Evolutionary conservation across 2,113 vertebrate species (phyloP).

Genomic region (Caracal caracal): DNA sequence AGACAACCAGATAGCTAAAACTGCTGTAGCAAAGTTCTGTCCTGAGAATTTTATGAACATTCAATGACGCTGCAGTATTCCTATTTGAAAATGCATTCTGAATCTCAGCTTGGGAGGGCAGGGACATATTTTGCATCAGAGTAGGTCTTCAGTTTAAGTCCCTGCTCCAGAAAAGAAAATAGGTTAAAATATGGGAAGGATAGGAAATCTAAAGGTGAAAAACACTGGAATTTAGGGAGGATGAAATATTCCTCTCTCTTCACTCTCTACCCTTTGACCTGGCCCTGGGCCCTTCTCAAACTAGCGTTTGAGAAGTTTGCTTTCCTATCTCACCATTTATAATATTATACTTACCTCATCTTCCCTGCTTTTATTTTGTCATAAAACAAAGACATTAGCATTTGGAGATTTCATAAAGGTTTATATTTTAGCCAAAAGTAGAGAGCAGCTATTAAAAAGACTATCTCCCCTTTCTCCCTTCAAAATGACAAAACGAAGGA

Average conservation of each 20-base stretch:
- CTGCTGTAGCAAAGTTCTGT: background rate
- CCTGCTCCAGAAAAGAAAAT: background rate
- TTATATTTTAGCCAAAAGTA: conserved; percentile 2
- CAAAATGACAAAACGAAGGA: no score
- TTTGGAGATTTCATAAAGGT: background rate
- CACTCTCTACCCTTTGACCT: background rate
- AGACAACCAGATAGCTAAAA: background rate
- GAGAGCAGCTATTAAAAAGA: background rate
- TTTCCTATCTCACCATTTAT: background rate
- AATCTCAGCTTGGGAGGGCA: background rate
- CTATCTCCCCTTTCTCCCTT: background rate
- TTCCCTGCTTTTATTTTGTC: background rate
- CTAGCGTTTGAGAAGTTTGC: background rate
- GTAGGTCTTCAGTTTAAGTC: background rate
- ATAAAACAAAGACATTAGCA: background rate
- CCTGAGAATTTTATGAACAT: background rate
- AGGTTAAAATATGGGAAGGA: background rate
- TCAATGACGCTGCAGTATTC: background rate
- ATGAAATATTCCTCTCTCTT: background rate
- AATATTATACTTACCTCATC: background rate
- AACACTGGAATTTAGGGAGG: background rate
- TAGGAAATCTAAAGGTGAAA: background rate
- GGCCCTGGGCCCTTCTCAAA: background rate
- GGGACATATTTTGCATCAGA: background rate
- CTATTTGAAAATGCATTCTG: background rate